Base-by-base conservation (phyloP, 1,140 invertebrate genomes). In the Anoplolepis gracilipes region DNA sequence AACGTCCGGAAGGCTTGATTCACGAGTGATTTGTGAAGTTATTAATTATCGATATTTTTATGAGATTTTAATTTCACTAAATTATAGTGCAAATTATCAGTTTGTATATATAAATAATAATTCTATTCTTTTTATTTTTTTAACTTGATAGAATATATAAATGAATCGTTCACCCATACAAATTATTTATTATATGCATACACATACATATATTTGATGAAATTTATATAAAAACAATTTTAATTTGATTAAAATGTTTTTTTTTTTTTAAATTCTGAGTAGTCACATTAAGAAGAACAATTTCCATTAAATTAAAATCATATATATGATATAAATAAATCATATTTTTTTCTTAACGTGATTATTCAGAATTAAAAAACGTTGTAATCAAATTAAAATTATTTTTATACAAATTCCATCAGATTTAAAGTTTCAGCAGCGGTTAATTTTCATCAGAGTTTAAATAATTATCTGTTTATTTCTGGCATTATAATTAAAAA, bases 381-480 rank as follows among this genome's bases (percentile, higher is more conserved):
- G 10, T 4, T 55, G 16, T 22, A 55, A 73, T 55, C 28, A 22
- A n/a, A 36, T 19, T 30, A 33, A 55, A 19, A 33, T n/a, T 33
- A 10, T 25, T 57, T n/a, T 57, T 36, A 13, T 39, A 30, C 16
- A 53, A 13, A 10, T 55, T 10, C 33, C 30, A 28, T 57, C 7
- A 30, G n/a, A n/a, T 42, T 30, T 33, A 46, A 65, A 13, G 28
- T 65, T 49, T 65, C 13, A 28, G 16, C 42, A 65, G 8, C 16
- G 46, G 6, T 22, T 79, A 22, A 57, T 70, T 69, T 69, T 69
- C 11, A 81, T 39, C 30, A 30, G 28, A 70, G 13, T 70, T 69
- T 13, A 81, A 28, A 8, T 36, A 55, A 70, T 55, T 30, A 53
- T 39, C 11, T 42, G 22, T 69, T 16, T 64, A 1, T 65, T 67